These are phyloP conservation scores for Acanthurus lineatus DNA, from an alignment of 2,797 vertebrate genomes.

Conservation along the genomic window DNA sequence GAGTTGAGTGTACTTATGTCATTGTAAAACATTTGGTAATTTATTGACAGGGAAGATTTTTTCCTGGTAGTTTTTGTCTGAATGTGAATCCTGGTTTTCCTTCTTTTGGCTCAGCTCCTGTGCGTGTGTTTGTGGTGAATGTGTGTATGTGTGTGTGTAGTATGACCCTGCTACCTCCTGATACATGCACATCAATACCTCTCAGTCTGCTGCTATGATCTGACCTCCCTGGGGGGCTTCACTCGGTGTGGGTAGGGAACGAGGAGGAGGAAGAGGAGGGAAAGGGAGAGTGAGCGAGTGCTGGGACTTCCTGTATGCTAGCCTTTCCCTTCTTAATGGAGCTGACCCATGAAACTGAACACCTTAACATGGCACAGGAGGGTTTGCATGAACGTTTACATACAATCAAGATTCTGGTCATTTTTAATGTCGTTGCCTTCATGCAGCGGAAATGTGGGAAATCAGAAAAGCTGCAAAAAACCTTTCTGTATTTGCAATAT, in stretches of 20 bases:
- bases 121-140: neutral
- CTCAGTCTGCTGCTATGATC: constrained; percentile 77
- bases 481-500: no score
- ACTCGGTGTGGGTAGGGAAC: constrained; percentile 44
- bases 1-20: no score
- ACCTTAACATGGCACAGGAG: constrained; percentile 59
- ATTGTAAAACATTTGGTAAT: no score
- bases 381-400: constrained; percentile 27
- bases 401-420: constrained; percentile 18
- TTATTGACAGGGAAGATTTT: no score
- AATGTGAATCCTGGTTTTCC: constrained; percentile 26
- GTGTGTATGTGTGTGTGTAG: constrained; percentile 24
- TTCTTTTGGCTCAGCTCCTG: constrained; percentile 29
- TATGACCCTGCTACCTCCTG: constrained; percentile 32
- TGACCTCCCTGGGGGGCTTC: constrained; percentile 50
- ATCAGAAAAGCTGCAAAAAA: no score
- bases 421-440: constrained; percentile 2
- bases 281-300: constrained; percentile 18
- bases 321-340: constrained; percentile 79
- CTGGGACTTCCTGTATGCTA: constrained; percentile 73
- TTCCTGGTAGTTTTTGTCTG: constrained; percentile 9
- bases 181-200: constrained; percentile 75
- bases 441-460: neutral
- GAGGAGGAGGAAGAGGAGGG: neutral
- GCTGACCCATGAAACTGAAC: constrained; percentile 79